A percentile compares a stretch with the other conserved stretches of the same genome.
Evolutionary conservation across 2,113 vertebrate genomes (phyloP).

Genomic region (Vimba vimba): DNA sequence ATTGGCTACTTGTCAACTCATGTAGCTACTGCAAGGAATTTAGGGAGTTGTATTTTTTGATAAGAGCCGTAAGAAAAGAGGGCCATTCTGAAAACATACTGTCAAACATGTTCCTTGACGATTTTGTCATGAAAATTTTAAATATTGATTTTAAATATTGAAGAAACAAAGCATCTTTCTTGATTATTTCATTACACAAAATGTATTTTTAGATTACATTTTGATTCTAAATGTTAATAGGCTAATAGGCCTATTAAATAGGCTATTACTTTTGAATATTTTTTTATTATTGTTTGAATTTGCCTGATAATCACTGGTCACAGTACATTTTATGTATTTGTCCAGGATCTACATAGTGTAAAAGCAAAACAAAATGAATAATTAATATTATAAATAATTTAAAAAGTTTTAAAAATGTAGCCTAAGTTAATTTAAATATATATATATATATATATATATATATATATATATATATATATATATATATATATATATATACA

Average conservation of each 20-base stretch:
- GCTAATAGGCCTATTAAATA: too few relatives aligned
- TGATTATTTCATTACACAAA: background rate
- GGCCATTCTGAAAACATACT: background rate
- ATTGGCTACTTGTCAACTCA: constrained; percentile 59
- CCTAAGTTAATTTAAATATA: too few relatives aligned
- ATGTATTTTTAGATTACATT: background rate
- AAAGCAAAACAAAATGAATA: background rate
- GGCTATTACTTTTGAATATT: too few relatives aligned
- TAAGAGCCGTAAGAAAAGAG: background rate
- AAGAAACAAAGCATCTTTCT: background rate
- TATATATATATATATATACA: too few relatives aligned
- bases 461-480: too few relatives aligned
- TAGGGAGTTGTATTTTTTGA: constrained; percentile 55
- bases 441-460: too few relatives aligned
- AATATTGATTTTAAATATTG: background rate
- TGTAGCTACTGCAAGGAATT: constrained; percentile 31
- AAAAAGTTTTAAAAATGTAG: background rate
- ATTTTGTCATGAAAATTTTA: background rate
- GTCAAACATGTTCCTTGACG: background rate
- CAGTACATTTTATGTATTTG: background rate
- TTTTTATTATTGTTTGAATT: too few relatives aligned
- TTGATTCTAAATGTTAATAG: background rate
- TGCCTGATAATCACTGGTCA: background rate
- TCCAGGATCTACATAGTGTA: background rate
- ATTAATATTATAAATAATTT: background rate